Conservation (phyloP, 2,797 vertebrate genomes). For the Liasis olivaceus region DNA sequence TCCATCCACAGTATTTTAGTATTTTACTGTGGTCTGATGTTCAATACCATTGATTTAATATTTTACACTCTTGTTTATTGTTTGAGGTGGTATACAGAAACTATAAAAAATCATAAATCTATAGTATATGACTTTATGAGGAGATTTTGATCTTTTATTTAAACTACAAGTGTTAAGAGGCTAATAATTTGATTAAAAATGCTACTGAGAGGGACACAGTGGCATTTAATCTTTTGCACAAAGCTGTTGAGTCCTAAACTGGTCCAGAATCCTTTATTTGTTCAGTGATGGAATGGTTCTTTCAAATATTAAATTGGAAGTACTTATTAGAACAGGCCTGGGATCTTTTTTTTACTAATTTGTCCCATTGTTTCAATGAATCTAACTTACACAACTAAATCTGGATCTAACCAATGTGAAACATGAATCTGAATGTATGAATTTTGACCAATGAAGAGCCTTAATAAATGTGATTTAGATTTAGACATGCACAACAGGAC, state of each 20-base stretch:
- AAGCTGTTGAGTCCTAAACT: background rate
- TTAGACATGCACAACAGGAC: background rate
- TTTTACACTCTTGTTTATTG: background rate
- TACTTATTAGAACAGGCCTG: background rate
- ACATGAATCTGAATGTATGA: background rate
- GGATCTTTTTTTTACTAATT: background rate
- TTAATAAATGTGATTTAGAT: background rate
- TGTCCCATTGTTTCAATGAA: background rate
- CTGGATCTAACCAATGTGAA: background rate
- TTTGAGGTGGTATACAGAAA: background rate
- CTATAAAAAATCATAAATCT: background rate
- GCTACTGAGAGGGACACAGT: background rate
- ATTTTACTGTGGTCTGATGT: background rate
- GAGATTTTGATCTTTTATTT: background rate
- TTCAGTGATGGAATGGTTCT: background rate
- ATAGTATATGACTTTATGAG: background rate
- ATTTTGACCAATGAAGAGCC: background rate
- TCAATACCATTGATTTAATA: background rate
- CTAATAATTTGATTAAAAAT: background rate
- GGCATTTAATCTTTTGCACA: background rate
- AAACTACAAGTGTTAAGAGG: background rate
- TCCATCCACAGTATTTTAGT: background rate
- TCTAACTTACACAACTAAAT: background rate
- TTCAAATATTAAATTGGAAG: background rate
- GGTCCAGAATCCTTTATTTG: background rate